These are phyloP conservation scores for Lota lota DNA, from an alignment of 2,113 vertebrate genomes.

Conservation along the genomic window DNA sequence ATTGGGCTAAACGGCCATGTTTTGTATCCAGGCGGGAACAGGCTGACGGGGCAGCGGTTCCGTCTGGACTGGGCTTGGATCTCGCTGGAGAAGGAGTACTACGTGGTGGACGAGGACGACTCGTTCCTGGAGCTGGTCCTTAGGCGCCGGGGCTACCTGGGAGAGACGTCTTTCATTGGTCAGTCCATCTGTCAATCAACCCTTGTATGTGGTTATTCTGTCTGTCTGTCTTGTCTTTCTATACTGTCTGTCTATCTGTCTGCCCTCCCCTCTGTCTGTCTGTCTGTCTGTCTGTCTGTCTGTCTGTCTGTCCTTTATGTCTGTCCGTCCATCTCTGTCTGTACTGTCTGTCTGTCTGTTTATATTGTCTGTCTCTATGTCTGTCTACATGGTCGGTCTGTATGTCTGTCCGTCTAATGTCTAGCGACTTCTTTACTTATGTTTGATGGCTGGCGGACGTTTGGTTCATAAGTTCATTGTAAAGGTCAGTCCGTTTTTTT, in stretches of 20 bases:
- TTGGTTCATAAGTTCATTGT: no score
- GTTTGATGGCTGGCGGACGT: no score
- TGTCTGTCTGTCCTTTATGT: no score
- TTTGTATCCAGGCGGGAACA: constrained; percentile 83
- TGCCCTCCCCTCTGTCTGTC: no score
- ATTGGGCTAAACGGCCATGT: not conserved
- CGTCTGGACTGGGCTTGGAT: constrained; percentile 94
- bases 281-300: no score
- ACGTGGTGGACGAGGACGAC: constrained; percentile 86
- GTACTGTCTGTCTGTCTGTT: no score
- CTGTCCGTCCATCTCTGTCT: no score
- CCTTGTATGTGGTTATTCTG: not conserved
- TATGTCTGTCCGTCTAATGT: no score
- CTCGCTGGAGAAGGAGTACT: constrained; percentile 87
- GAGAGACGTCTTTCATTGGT: constrained; percentile 95
- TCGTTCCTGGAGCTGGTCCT: constrained; percentile 84
- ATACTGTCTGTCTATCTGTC: not conserved
- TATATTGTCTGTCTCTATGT: no score
- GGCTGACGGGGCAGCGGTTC: constrained; percentile 84
- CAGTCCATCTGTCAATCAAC: constrained; percentile 54
- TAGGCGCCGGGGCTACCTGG: constrained; percentile 87
- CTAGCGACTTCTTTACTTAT: no score
- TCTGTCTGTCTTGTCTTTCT: constrained; percentile 1
- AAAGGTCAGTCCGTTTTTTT: no score
- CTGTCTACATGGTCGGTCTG: no score